Base-by-base conservation (phyloP, 1,140 invertebrate genomes). In the Diachasmimorpha longicaudata region DNA sequence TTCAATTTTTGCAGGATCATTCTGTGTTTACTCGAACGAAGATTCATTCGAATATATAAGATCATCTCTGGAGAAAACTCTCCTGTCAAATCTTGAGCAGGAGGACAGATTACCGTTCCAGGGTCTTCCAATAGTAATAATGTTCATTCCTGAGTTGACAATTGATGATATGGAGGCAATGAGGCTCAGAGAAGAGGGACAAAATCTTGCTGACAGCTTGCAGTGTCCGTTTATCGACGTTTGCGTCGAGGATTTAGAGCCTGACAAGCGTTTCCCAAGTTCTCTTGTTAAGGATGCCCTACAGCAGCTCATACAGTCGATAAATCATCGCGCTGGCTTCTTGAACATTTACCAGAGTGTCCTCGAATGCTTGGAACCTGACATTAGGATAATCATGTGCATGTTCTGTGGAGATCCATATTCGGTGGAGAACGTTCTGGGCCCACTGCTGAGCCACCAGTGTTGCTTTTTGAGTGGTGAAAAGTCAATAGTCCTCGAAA, bases 341-440 rank as follows among this genome's bases (percentile, higher is more conserved):
- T 86, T 93, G 23, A 93, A 93, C 85, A 92, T 94, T 77, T 94
- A 94, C 86, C 92, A 93, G 80, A 93, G 92, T 72, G 91, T 95
- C 67, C 93, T 95, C 72, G 94, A 96, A 78, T 93, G 93, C 81
- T 92, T 94, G 72, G 94, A 96, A 83, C 95, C 96, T 36, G 96
- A 97, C 88, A 96, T 96, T 81, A 93, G 95, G 79, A 96, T 99
- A 87, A 96, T 98, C 82, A 95, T 99, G 93, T 98, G 97, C 86
- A 94, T 99, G 92, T 97, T 99, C 86, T 99, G 98, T 89, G 97
- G 97, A 55, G 98, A 99, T 90, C 95, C 96, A 14, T 98, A 95
- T 84, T 94, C 94, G 0, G 93, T 97, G 48, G 96, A 98, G 86
- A 95, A 96, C 78, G 94, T 98, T 63, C 90, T 99, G 16, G 93